phyloP scores from a whole-genome alignment of 1,140 invertebrate species.

The Meloidogyne floridensis region DNA sequence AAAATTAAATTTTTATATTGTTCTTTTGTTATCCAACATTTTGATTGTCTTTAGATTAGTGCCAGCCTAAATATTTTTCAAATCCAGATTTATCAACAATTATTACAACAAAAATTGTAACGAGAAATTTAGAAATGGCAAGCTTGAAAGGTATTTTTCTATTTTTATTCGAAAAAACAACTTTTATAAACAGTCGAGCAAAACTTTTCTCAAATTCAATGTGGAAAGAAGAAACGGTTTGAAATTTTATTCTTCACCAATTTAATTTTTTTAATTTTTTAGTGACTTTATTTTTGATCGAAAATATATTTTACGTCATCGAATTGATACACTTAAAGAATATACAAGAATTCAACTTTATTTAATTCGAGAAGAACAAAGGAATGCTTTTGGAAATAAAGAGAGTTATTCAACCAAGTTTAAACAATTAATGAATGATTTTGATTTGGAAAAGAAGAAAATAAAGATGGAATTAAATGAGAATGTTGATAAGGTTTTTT shows the following conservation, averaged over 20 bases:
- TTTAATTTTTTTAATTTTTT: not conserved
- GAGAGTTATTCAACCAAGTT: slow-evolving; percentile 5
- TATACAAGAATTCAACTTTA: slow-evolving; percentile 16
- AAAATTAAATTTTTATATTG: too few relatives aligned
- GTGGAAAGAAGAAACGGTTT: not conserved
- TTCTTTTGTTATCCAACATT: too few relatives aligned
- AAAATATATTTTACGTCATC: not conserved
- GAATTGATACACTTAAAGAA: slow-evolving; percentile 14
- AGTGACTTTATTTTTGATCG: slow-evolving; percentile 1
- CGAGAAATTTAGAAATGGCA: not conserved
- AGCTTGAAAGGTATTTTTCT: not conserved
- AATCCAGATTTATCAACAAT: too few relatives aligned
- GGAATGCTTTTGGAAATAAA: not conserved
- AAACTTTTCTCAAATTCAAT: not conserved
- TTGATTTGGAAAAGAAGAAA: slow-evolving; percentile 3
- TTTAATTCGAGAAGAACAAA: slow-evolving; percentile 9
- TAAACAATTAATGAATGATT: slow-evolving; percentile 13
- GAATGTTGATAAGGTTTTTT: not conserved
- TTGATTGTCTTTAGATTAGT: too few relatives aligned
- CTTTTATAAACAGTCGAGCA: not conserved
- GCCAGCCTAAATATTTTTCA: too few relatives aligned
- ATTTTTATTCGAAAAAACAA: not conserved
- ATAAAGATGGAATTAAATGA: slow-evolving; percentile 10
- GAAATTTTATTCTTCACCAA: not conserved
- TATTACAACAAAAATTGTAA: too few relatives aligned